Evolutionary conservation across 2,113 vertebrate species (phyloP), one percentile per base, ranked within the genome.

Genomic region (Trachemys scripta): DNA sequence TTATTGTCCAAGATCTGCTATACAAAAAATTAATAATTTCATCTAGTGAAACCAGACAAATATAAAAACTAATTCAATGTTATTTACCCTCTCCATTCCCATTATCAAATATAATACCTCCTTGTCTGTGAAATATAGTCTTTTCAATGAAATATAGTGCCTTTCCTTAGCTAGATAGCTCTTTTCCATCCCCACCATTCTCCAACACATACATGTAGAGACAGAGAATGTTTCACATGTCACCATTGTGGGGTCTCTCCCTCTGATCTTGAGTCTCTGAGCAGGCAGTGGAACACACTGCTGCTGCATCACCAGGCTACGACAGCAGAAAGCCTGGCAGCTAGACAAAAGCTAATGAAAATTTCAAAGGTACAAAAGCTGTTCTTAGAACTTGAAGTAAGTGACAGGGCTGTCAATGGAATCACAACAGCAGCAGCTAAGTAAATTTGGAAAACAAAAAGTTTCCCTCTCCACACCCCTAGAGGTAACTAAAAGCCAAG

Each of bases 301-400:
- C 25, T 25, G 25, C 88, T 92, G 93, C 87, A 94, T 94, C 75
- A 82, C 2, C 1, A 38, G 29, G 80, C n/a, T 91, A 90, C 56
- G 83, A 47, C n/a, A 80, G 92, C 78, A 84, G 11, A 89, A 92
- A 90, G 65, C 83, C 92, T 97, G 94, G 91, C 97, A 97, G 88
- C 27, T 49, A 95, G 87, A 97, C 93, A 97, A 97, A 95, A 96
- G 86, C 81, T 96, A 97, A 97, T 94, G 84, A 97, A 97, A 98
- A 97, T 96, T 97, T 98, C 96, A 97, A 95, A 98, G 95, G 78
- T 93, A 96, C 96, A 95, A 96, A 38, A 93, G 93, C 49, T 96
- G 84, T 85, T 93, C 95, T 82, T 85, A 57, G 62, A 97, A 92
- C 79, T 38, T 92, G 57, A 22, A 42, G 92, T 92, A 98, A 97